Conservation (phyloP, 2,797 vertebrate species). For the Sebastes variabilis region DNA sequence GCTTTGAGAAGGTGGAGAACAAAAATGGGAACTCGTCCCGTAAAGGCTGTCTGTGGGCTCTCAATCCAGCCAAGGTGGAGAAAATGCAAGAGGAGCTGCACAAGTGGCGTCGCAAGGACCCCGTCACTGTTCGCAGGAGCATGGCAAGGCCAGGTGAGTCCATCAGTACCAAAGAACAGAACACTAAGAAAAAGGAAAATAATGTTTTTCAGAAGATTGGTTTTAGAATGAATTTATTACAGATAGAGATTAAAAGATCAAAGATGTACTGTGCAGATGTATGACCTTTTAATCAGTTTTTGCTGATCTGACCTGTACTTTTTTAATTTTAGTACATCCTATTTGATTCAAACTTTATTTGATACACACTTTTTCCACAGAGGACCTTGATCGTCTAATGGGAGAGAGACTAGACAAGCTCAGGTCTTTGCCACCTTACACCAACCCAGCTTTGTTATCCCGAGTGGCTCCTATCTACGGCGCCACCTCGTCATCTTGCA, state of each 20-base stretch:
- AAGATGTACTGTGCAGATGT: not conserved
- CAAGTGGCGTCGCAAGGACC: slow-evolving; percentile 98
- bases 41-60: slow-evolving; percentile 96
- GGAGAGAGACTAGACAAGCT: slow-evolving; percentile 87
- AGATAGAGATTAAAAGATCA: not conserved
- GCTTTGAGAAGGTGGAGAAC: slow-evolving; percentile 98
- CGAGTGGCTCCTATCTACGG: slow-evolving; percentile 30
- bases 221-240: not conserved
- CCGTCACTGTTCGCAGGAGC: slow-evolving; percentile 91
- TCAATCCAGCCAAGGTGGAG: slow-evolving; percentile 95
- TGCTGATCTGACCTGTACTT: not conserved
- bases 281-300: not conserved
- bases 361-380: slow-evolving; percentile 71
- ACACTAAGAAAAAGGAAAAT: not conserved
- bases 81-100: slow-evolving; percentile 99
- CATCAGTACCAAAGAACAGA: not conserved
- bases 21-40: slow-evolving; percentile 91
- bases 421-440: slow-evolving; percentile 56
- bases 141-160: slow-evolving; percentile 95
- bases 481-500: slow-evolving; percentile 59
- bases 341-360: not conserved
- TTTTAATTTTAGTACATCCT: not conserved
- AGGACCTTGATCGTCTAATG: slow-evolving; percentile 91
- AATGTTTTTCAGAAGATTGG: not conserved
- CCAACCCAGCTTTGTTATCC: slow-evolving; percentile 28